These are phyloP conservation scores for Diachrysia chrysitis DNA, from an alignment of 2,888 invertebrate species.

Conservation along the genomic window DNA sequence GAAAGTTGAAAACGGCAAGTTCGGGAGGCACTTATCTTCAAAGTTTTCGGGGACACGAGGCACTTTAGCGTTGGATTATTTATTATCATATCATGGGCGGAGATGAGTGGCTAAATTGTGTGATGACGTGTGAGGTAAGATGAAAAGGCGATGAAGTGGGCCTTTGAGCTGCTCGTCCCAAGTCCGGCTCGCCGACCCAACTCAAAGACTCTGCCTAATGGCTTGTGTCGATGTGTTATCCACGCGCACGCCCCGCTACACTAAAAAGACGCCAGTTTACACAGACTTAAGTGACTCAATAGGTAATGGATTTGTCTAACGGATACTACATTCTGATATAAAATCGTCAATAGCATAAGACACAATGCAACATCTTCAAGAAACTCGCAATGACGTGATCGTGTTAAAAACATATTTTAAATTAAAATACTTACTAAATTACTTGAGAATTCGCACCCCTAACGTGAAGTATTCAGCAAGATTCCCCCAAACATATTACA, in stretches of 20 bases:
- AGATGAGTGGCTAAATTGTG: constrained; percentile 70
- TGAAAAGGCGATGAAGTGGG: constrained; percentile 79
- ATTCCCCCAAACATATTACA: constrained; percentile 49
- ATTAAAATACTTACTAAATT: constrained; percentile 42
- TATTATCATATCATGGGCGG: constrained; percentile 62
- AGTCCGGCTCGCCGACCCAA: constrained; percentile 74
- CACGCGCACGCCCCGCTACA: constrained; percentile 56
- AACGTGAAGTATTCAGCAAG: constrained; percentile 42
- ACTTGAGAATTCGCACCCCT: constrained; percentile 33
- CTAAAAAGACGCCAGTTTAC: constrained; percentile 60
- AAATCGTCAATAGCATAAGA: constrained; percentile 8
- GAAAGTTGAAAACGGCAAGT: constrained; percentile 66
- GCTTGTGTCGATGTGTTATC: constrained; percentile 76
- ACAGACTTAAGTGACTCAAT: constrained; percentile 54
- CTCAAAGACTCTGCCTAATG: constrained; percentile 80
- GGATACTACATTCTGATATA: constrained; percentile 26
- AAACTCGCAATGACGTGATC: background rate
- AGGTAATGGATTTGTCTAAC: constrained; percentile 55
- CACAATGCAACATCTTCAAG: constrained; percentile 31
- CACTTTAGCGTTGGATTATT: constrained; percentile 69
- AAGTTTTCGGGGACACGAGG: constrained; percentile 68
- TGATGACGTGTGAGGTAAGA: constrained; percentile 73
- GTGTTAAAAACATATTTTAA: constrained; percentile 36
- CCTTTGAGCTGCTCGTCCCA: constrained; percentile 68
- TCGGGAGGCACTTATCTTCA: constrained; percentile 66